phyloP scores from a whole-genome alignment of 2,797 vertebrate genomes.

The Sebastes miniatus region DNA sequence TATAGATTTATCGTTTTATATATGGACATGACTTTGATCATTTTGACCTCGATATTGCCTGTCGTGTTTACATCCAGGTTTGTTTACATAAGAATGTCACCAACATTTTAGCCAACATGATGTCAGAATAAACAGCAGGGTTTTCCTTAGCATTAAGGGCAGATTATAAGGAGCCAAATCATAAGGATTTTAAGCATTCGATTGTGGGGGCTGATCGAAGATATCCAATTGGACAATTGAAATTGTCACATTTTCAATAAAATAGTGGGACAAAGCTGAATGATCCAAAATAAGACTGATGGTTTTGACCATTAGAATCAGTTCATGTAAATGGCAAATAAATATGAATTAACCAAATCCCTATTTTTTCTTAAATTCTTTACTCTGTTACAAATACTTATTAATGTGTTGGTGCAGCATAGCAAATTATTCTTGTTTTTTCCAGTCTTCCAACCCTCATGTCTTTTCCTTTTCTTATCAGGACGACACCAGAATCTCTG shows the following conservation, averaged over 20 bases:
- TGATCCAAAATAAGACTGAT: neutral
- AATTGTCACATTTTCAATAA: neutral
- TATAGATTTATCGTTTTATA: fast-evolving
- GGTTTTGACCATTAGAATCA: neutral
- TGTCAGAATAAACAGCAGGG: too few relatives aligned
- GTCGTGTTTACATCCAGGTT: too few relatives aligned
- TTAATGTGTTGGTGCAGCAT: neutral
- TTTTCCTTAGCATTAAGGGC: too few relatives aligned
- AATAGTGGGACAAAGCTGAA: neutral
- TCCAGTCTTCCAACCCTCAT: neutral
- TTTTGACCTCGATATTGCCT: too few relatives aligned
- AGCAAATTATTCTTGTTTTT: neutral
- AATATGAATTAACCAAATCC: neutral
- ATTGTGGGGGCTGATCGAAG: too few relatives aligned
- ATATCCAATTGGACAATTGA: neutral
- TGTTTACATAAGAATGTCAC: too few relatives aligned
- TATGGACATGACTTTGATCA: too few relatives aligned
- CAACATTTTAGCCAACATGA: too few relatives aligned
- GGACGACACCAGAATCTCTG: conserved; percentile 90
- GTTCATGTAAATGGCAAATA: neutral
- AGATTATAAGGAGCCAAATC: too few relatives aligned
- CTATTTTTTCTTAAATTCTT: neutral
- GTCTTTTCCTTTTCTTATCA: conserved; percentile 49
- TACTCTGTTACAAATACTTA: neutral
- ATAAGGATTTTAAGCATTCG: too few relatives aligned